Evolutionary conservation across 2,113 vertebrate species (phyloP).

Genomic region (Platanista minor): DNA sequence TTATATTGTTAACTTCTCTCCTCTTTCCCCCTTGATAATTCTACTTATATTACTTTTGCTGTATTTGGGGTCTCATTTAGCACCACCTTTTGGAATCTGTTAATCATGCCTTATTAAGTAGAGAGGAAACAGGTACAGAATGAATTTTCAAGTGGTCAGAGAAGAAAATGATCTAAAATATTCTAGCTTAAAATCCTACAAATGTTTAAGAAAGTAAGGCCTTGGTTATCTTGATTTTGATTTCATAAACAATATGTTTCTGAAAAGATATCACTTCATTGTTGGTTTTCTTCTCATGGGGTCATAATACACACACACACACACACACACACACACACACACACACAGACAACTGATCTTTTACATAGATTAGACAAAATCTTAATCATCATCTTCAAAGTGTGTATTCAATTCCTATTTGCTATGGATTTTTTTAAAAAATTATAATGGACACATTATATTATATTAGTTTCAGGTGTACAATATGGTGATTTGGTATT

Average conservation of each 20-base stretch:
- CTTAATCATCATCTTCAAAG: background rate
- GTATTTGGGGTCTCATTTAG: background rate
- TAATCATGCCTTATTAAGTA: background rate
- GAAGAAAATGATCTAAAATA: background rate
- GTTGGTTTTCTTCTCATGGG: background rate
- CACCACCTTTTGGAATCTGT: background rate
- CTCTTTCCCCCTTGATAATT: background rate
- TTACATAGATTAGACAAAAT: background rate
- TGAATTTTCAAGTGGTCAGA: background rate
- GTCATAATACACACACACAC: background rate
- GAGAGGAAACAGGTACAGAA: background rate
- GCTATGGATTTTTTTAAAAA: background rate
- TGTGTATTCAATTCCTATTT: background rate
- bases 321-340: background rate
- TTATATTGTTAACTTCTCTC: background rate
- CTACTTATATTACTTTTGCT: background rate
- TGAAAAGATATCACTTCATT: background rate
- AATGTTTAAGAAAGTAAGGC: background rate
- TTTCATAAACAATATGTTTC: background rate
- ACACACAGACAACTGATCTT: background rate
- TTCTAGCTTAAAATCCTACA: conserved; percentile 3
- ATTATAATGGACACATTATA: background rate
- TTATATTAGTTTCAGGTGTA: background rate
- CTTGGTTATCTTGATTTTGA: background rate
- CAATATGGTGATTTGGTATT: background rate